Evolutionary conservation across 2,888 invertebrate genomes (phyloP).

Genomic region (Tribolium freemani): DNA sequence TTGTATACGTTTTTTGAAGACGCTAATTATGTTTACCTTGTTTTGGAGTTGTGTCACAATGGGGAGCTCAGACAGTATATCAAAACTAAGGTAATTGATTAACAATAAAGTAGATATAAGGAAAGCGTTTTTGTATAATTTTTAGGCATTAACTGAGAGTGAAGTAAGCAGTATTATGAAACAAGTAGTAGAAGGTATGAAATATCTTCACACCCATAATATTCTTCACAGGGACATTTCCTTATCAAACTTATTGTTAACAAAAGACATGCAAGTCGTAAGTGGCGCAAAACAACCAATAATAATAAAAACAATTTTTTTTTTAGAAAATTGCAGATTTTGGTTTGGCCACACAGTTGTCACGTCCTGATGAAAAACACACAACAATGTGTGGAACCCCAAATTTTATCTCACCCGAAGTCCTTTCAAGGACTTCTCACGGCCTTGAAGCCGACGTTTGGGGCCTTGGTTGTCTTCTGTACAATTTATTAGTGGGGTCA

Average conservation of each 20-base stretch:
- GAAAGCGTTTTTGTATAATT: background rate
- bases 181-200: constrained; percentile 91
- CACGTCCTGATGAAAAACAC: constrained; percentile 91
- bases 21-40: constrained; percentile 90
- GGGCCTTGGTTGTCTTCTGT: constrained; percentile 96
- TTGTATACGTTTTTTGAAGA: constrained; percentile 94
- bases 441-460: constrained; percentile 95
- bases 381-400: constrained; percentile 99
- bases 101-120: background rate
- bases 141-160: constrained; percentile 68
- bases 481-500: constrained; percentile 89
- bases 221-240: constrained; percentile 96
- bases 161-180: constrained; percentile 83
- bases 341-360: constrained; percentile 92
- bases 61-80: constrained; percentile 92
- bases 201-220: constrained; percentile 92
- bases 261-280: constrained; percentile 87
- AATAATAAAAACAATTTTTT: constrained; percentile 1
- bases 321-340: constrained; percentile 94
- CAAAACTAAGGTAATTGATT: constrained; percentile 70
- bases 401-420: constrained; percentile 96
- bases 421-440: constrained; percentile 89
- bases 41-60: constrained; percentile 93
- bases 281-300: constrained; percentile 61
- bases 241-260: constrained; percentile 89